phyloP scores from a whole-genome alignment of 2,888 invertebrate species.

The Doris montereyensis region DNA sequence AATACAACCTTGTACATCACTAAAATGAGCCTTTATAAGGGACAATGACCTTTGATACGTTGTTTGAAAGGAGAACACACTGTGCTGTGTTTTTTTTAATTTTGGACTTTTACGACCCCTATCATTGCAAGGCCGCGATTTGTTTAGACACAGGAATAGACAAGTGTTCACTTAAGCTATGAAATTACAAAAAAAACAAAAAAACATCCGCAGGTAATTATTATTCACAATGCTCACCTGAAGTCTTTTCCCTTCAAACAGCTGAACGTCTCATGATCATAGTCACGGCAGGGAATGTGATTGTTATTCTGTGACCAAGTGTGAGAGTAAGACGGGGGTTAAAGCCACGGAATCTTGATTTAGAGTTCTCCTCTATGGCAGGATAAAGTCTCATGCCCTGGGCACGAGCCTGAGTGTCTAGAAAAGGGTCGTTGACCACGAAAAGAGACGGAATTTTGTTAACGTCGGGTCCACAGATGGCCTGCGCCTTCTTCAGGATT shows the following conservation, averaged over 20 bases:
- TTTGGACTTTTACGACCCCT: too few relatives aligned
- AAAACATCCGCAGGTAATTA: too few relatives aligned
- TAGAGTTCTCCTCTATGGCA: slow-evolving; percentile 51
- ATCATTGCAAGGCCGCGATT: too few relatives aligned
- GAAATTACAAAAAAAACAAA: too few relatives aligned
- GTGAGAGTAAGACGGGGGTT: slow-evolving; percentile 58
- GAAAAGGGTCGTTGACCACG: slow-evolving; percentile 67
- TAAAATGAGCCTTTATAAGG: too few relatives aligned
- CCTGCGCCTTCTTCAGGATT: slow-evolving; percentile 25
- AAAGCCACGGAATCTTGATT: slow-evolving; percentile 56
- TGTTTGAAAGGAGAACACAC: too few relatives aligned
- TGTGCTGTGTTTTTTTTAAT: too few relatives aligned
- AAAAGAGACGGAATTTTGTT: slow-evolving; percentile 65
- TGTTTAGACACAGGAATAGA: too few relatives aligned
- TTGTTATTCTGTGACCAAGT: slow-evolving; percentile 62
- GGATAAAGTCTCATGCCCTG: slow-evolving; percentile 58
- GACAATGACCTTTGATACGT: too few relatives aligned
- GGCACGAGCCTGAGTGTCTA: slow-evolving; percentile 59
- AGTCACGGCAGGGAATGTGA: slow-evolving; percentile 60
- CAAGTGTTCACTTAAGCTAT: too few relatives aligned
- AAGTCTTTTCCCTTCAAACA: slow-evolving; percentile 61
- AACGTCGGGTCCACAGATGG: slow-evolving; percentile 47
- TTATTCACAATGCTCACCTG: too few relatives aligned
- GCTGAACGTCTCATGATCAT: slow-evolving; percentile 56
- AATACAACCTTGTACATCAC: too few relatives aligned